A percentile compares a stretch with the other conserved stretches of the same genome.
These are phyloP conservation scores for Dendroctonus ponderosae DNA, from an alignment of 1,140 invertebrate genomes.

Conservation along the genomic window DNA sequence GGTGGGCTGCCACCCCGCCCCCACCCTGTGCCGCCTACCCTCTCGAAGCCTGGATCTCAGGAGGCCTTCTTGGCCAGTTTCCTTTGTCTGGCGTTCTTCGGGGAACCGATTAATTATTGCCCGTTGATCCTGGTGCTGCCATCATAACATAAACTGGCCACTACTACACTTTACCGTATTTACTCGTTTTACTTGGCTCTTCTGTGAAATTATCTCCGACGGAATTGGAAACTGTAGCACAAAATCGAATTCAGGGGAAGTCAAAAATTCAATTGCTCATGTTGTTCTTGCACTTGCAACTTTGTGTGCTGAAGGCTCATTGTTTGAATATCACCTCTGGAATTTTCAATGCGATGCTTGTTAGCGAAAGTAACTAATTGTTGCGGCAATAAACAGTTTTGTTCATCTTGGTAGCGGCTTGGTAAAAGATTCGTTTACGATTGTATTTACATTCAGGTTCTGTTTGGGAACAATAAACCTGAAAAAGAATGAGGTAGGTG, in stretches of 20 bases:
- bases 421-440: too few species aligned
- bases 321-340: too few species aligned
- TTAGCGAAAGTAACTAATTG: too few species aligned
- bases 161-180: conserved; percentile 28
- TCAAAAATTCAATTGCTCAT: too few species aligned
- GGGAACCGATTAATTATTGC: conserved; percentile 52
- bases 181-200: conserved; percentile 3
- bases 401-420: too few species aligned
- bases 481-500: conserved; percentile 7
- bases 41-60: conserved; percentile 43
- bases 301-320: too few species aligned
- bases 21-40: conserved; percentile 34
- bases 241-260: too few species aligned
- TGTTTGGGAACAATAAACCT: not conserved
- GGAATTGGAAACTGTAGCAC: conserved; percentile 3
- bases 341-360: too few species aligned
- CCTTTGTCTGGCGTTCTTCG: conserved; percentile 50
- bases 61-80: conserved; percentile 44
- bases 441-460: too few species aligned
- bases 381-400: too few species aligned
- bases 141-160: conserved; percentile 47
- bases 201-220: conserved; percentile 5
- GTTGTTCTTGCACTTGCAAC: too few species aligned
- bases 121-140: conserved; percentile 43
- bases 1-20: conserved; percentile 9